A percentile compares a stretch with the other conserved stretches of the same genome.
These are phyloP conservation scores for Fragum sueziense DNA, from an alignment of 2,888 invertebrate species.

Conservation along the genomic window DNA sequence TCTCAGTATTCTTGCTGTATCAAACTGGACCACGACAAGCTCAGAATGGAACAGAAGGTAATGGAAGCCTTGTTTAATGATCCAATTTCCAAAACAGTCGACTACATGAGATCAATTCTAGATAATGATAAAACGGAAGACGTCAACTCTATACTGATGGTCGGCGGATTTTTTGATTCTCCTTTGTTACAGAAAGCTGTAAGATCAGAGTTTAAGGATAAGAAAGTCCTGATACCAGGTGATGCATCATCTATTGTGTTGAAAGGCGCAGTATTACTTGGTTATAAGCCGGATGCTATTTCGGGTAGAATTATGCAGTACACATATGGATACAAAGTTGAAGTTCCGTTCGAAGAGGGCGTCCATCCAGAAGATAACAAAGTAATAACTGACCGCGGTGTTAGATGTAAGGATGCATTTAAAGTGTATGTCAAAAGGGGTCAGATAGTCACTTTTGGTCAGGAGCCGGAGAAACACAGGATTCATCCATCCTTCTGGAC, in stretches of 20 bases:
- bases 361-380: too few species aligned
- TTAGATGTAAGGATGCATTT: not conserved
- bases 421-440: not conserved
- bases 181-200: constrained; percentile 31
- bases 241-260: constrained; percentile 20
- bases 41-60: constrained; percentile 9
- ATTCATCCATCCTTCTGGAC: not conserved
- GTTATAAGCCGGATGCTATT: constrained; percentile 22
- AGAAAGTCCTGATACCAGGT: constrained; percentile 15
- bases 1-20: constrained; percentile 1
- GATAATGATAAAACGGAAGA: not conserved
- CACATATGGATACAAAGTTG: constrained; percentile 15
- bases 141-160: constrained; percentile 28
- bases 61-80: constrained; percentile 18
- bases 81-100: constrained; percentile 10
- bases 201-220: not conserved
- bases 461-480: not conserved
- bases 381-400: not conserved
- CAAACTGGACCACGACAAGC: constrained; percentile 7
- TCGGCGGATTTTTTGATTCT: constrained; percentile 35
- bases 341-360: not conserved
- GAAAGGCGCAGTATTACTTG: constrained; percentile 30
- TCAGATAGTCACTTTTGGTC: not conserved
- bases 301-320: constrained; percentile 17
- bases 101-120: constrained; percentile 8